Conservation (phyloP, 53 echinoderm and acorn worm species). For the Hippasteria phrygiana region DNA sequence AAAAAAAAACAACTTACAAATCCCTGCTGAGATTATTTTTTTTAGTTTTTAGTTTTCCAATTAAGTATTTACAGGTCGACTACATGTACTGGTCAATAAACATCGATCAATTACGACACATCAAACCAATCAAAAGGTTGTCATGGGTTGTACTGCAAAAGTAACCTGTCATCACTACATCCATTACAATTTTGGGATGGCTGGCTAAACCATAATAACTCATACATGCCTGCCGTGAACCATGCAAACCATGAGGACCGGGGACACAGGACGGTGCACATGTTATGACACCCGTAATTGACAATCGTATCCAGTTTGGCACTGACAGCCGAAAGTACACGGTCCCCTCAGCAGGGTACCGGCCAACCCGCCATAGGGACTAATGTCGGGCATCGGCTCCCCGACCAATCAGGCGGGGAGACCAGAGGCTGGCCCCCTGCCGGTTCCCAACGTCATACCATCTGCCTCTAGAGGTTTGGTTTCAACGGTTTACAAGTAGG, state of each 20-base stretch:
- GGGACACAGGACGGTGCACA: not conserved
- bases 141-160: too few relatives aligned
- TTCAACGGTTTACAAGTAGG: not conserved
- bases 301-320: not conserved
- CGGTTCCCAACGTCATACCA: slow-evolving; percentile 42
- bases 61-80: too few relatives aligned
- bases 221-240: not conserved
- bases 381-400: not conserved
- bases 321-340: slow-evolving; percentile 13
- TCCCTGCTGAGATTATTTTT: too few relatives aligned
- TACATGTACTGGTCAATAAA: too few relatives aligned
- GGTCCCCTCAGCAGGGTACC: slow-evolving; percentile 21
- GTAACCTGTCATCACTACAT: too few relatives aligned
- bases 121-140: too few relatives aligned
- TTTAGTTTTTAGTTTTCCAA: too few relatives aligned
- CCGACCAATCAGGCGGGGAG: slow-evolving; percentile 42
- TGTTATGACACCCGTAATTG: slow-evolving; percentile 17
- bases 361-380: slow-evolving; percentile 12
- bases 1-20: too few relatives aligned
- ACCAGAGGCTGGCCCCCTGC: slow-evolving; percentile 41
- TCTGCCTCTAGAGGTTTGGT: slow-evolving; percentile 20
- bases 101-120: too few relatives aligned
- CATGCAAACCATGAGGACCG: not conserved
- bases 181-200: not conserved
- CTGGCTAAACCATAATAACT: not conserved